Conservation (phyloP, 2,797 vertebrate genomes). For the Pelobates cultripes region DNA sequence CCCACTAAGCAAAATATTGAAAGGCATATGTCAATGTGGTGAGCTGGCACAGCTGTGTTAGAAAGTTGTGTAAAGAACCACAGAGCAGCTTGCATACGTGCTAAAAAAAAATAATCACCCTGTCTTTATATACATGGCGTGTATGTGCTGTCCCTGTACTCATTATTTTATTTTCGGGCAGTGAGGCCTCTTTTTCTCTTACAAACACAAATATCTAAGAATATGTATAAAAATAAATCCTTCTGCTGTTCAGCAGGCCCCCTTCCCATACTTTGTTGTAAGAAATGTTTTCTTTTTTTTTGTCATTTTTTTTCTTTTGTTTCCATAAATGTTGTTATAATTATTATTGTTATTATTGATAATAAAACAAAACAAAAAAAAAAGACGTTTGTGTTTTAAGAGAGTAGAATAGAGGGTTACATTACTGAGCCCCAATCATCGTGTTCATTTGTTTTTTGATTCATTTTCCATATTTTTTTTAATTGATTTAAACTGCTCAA, state of each 20-base stretch:
- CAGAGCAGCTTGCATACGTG: background rate
- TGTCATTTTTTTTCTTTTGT: slow-evolving; percentile 20
- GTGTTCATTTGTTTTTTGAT: slow-evolving; percentile 25
- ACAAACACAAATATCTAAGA: slow-evolving; percentile 48
- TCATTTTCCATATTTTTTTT: background rate
- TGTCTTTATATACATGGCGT: slow-evolving; percentile 44
- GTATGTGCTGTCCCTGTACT: slow-evolving; percentile 41
- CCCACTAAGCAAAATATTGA: background rate
- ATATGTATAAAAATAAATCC: slow-evolving; percentile 6
- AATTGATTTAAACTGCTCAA: background rate
- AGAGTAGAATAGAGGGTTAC: slow-evolving; percentile 32
- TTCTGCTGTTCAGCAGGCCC: slow-evolving; percentile 25
- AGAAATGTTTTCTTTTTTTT: slow-evolving; percentile 23
- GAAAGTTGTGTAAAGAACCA: background rate
- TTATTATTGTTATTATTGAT: slow-evolving; percentile 39
- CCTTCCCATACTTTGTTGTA: slow-evolving; percentile 31
- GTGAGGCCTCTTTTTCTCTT: slow-evolving; percentile 47
- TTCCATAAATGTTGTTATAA: slow-evolving; percentile 51
- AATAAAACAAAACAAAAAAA: slow-evolving; percentile 25
- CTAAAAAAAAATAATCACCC: background rate
- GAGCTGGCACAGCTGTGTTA: background rate
- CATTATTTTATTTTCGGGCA: slow-evolving; percentile 45
- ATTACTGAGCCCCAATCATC: slow-evolving; percentile 28
- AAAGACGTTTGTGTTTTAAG: slow-evolving; percentile 47
- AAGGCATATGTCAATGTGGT: background rate